phyloP scores from a whole-genome alignment of 1,140 invertebrate species.

The Cecropterus lyciades region DNA sequence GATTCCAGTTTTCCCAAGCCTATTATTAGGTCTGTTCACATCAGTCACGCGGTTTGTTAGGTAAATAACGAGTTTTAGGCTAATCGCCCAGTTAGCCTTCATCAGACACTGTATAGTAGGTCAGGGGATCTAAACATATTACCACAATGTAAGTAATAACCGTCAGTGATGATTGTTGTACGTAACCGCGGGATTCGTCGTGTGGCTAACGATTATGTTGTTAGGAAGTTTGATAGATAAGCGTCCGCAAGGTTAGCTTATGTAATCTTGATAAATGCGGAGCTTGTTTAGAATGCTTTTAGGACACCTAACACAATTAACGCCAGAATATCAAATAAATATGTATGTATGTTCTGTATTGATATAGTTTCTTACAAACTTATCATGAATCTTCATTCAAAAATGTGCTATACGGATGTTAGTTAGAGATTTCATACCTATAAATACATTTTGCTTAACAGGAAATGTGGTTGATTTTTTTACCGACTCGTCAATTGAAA shows the following conservation, averaged over 20 bases:
- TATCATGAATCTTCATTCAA: too few relatives aligned
- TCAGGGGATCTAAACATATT: slow-evolving; percentile 43
- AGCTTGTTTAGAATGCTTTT: too few relatives aligned
- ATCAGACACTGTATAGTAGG: slow-evolving; percentile 36
- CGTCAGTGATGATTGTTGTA: slow-evolving; percentile 22
- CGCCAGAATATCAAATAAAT: too few relatives aligned
- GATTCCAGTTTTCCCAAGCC: slow-evolving; percentile 5
- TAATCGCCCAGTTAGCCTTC: slow-evolving; percentile 58
- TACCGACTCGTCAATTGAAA: too few relatives aligned
- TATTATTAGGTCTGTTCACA: slow-evolving; percentile 13
- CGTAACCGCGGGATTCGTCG: slow-evolving; percentile 29
- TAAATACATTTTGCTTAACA: too few relatives aligned
- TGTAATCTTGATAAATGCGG: too few relatives aligned
- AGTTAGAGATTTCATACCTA: too few relatives aligned
- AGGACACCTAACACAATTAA: too few relatives aligned
- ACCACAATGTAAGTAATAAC: slow-evolving; percentile 33
- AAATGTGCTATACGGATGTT: too few relatives aligned
- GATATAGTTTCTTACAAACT: too few relatives aligned
- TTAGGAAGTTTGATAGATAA: slow-evolving; percentile 26
- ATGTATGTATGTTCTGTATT: too few relatives aligned
- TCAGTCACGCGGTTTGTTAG: slow-evolving; percentile 16
- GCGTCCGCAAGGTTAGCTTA: slow-evolving; percentile 5
- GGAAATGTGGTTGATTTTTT: too few relatives aligned
- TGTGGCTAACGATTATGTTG: slow-evolving; percentile 25
- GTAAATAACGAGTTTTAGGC: slow-evolving; percentile 49